Percentiles rank a stretch among this genome's conserved stretches.
Evolutionary conservation across 2,888 invertebrate genomes (phyloP).

Genomic region (Aleiodes alternator): DNA sequence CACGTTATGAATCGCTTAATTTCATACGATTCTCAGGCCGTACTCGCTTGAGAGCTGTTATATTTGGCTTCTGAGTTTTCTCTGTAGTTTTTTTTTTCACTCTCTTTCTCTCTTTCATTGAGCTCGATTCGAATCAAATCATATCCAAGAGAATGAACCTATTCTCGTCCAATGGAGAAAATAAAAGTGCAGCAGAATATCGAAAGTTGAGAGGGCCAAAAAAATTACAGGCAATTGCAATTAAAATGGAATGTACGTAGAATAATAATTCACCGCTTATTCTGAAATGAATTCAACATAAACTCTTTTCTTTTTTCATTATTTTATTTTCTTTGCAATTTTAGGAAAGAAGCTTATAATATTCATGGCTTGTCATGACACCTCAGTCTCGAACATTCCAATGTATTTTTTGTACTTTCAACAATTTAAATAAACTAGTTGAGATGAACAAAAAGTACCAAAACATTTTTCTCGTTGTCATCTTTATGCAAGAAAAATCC

Average conservation of each 20-base stretch:
- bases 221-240: no score
- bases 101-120: neutral
- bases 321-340: no score
- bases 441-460: neutral
- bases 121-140: conserved; percentile 17
- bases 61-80: neutral
- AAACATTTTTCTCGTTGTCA: conserved; percentile 5
- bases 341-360: no score
- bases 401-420: neutral
- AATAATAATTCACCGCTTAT: no score
- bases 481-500: neutral
- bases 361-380: neutral
- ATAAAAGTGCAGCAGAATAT: neutral
- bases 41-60: conserved; percentile 50
- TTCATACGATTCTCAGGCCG: conserved; percentile 53
- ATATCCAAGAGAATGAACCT: conserved; percentile 28
- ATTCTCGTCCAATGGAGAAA: neutral
- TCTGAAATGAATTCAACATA: no score
- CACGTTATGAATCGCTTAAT: conserved; percentile 66
- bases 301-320: no score
- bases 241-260: no score
- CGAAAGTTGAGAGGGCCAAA: no score
- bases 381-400: neutral
- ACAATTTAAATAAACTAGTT: conserved; percentile 5
- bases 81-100: neutral